Conservation (phyloP, 2,888 invertebrate species). For the Drosophila tanythrix region DNA sequence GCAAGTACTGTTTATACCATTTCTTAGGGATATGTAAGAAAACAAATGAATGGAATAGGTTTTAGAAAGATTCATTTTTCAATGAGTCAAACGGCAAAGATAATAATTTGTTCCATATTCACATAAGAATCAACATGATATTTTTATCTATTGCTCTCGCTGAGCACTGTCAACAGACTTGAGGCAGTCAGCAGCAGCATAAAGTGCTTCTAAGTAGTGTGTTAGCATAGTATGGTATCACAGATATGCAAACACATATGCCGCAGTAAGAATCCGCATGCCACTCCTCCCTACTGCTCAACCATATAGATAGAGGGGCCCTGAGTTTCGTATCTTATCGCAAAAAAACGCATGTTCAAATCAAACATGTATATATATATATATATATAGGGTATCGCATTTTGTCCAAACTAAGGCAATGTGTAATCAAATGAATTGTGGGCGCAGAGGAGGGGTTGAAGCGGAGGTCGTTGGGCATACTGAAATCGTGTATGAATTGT, state of each 20-base stretch:
- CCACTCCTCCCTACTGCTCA: background rate
- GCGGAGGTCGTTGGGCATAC: background rate
- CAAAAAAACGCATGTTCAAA: conserved; percentile 60
- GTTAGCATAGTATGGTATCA: conserved; percentile 11
- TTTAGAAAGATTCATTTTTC: background rate
- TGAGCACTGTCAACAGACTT: conserved; percentile 39
- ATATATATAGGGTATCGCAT: conserved; percentile 11
- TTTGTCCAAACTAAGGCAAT: conserved; percentile 26
- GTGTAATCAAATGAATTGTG: conserved; percentile 28
- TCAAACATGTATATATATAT: conserved; percentile 42
- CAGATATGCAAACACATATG: conserved; percentile 55
- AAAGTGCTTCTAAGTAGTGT: background rate
- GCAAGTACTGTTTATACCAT: background rate
- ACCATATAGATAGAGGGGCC: background rate
- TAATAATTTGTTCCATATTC: conserved; percentile 49
- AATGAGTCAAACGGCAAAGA: conserved; percentile 11
- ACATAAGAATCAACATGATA: background rate
- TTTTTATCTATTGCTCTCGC: conserved; percentile 14
- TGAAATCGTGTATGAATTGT: conserved; percentile 29
- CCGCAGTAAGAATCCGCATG: conserved; percentile 47
- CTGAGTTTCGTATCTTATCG: conserved; percentile 60
- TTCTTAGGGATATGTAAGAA: background rate
- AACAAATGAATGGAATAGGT: background rate
- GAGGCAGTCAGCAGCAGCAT: conserved; percentile 4
- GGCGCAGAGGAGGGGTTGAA: background rate